Percentiles rank a stretch among this genome's conserved stretches.
Evolutionary conservation across 1,140 invertebrate genomes (phyloP).

Genomic region (Drosophila persimilis): DNA sequence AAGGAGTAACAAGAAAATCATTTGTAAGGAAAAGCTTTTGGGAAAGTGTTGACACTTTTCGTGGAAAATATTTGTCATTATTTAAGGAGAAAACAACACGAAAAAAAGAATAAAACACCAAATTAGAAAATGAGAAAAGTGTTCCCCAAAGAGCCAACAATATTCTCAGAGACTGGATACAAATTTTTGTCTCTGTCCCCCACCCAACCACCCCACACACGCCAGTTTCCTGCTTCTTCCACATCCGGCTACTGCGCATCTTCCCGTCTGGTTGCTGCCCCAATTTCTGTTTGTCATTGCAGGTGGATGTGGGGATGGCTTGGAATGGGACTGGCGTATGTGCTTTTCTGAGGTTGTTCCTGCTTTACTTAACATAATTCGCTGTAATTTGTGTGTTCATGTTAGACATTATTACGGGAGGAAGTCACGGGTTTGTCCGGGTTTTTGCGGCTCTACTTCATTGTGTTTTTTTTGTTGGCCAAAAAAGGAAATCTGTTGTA

Average conservation of each 20-base stretch:
- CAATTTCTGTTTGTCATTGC: conserved; percentile 19
- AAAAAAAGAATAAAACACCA: too few species aligned
- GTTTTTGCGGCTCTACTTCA: conserved; percentile 20
- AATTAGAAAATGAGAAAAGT: too few species aligned
- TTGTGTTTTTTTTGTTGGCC: conserved; percentile 34
- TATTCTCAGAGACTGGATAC: too few species aligned
- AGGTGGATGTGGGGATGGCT: background rate
- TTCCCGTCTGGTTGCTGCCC: background rate
- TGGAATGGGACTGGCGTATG: background rate
- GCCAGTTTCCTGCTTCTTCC: conserved; percentile 8
- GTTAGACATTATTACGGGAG: conserved; percentile 52
- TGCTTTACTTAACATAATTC: conserved; percentile 59
- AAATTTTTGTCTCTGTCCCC: too few species aligned
- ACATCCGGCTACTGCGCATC: background rate
- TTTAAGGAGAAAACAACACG: too few species aligned
- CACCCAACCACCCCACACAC: too few species aligned
- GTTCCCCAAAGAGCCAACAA: too few species aligned
- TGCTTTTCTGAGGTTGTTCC: conserved; percentile 12
- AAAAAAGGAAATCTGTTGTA: conserved; percentile 23
- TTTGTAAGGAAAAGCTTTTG: too few species aligned
- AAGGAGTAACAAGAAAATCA: too few species aligned
- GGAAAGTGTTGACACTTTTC: too few species aligned
- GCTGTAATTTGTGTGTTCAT: conserved; percentile 47
- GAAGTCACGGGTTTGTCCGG: background rate
- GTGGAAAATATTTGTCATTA: too few species aligned